Conservation (phyloP, 2,888 invertebrate species). For the Tipula helvola region DNA sequence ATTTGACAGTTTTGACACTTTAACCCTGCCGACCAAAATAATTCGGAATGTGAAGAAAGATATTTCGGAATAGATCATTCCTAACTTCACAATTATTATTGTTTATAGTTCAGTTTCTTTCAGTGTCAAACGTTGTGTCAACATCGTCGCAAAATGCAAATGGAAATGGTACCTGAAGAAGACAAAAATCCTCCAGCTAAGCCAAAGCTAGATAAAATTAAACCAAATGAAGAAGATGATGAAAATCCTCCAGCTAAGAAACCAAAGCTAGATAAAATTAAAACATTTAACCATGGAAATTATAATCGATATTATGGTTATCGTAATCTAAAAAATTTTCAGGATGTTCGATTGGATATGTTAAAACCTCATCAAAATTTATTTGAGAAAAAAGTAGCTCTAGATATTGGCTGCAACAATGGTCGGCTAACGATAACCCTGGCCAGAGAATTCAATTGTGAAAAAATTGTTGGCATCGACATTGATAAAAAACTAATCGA, state of each 20-base stretch:
- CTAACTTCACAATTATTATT: background rate
- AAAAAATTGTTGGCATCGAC: constrained; percentile 65
- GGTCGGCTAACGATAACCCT: constrained; percentile 68
- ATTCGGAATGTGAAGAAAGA: background rate
- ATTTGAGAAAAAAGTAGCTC: constrained; percentile 58
- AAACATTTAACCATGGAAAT: constrained; percentile 29
- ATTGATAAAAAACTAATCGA: constrained; percentile 64
- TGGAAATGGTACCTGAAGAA: background rate
- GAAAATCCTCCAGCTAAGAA: background rate
- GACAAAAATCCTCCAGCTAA: background rate
- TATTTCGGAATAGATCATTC: background rate
- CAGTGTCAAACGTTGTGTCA: background rate
- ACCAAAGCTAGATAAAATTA: constrained; percentile 16
- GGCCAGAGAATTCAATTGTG: constrained; percentile 56
- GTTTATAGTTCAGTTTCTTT: background rate
- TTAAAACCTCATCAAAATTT: constrained; percentile 49
- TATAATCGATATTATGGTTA: constrained; percentile 65
- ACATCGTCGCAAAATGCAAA: too few species aligned
- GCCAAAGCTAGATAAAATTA: constrained; percentile 16
- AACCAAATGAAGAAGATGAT: constrained; percentile 11
- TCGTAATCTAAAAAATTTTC: constrained; percentile 51
- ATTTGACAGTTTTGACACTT: background rate
- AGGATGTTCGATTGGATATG: constrained; percentile 55
- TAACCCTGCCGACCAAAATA: too few species aligned
- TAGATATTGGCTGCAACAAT: constrained; percentile 84